phyloP scores from a whole-genome alignment of 2,888 invertebrate species.

The Laspeyria flexula region DNA sequence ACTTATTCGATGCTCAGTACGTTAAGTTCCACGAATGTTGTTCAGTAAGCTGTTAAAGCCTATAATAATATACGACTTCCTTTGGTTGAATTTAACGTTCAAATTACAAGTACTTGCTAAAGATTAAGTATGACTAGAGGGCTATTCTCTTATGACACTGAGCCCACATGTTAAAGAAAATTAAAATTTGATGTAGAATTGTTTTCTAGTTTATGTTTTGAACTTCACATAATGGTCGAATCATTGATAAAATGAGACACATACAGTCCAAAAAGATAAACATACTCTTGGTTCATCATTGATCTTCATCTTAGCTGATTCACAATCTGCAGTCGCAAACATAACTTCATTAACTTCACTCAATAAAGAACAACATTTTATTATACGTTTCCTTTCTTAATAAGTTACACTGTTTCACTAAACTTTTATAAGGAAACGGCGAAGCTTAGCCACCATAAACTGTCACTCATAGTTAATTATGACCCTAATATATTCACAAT shows the following conservation, averaged over 20 bases:
- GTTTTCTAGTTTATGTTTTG: no score
- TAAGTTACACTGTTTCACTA: slow-evolving; percentile 19
- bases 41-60: background rate
- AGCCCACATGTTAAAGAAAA: no score
- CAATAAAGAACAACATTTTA: slow-evolving; percentile 35
- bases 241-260: no score
- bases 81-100: no score
- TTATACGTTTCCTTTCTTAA: slow-evolving; percentile 34
- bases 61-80: background rate
- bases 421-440: slow-evolving; percentile 54
- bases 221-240: no score
- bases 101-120: no score
- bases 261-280: no score
- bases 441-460: slow-evolving; percentile 51
- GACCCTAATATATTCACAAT: slow-evolving; percentile 42
- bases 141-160: no score
- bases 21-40: background rate
- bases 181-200: no score
- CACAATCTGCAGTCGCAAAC: slow-evolving; percentile 16
- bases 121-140: no score
- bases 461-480: slow-evolving; percentile 60
- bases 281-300: no score
- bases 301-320: slow-evolving; percentile 1
- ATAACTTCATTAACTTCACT: slow-evolving; percentile 11
- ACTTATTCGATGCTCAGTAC: background rate